A percentile compares a stretch with the other conserved stretches of the same genome.
phyloP scores from a whole-genome alignment of 2,888 invertebrate genomes.

The Tupiocoris notatus region DNA sequence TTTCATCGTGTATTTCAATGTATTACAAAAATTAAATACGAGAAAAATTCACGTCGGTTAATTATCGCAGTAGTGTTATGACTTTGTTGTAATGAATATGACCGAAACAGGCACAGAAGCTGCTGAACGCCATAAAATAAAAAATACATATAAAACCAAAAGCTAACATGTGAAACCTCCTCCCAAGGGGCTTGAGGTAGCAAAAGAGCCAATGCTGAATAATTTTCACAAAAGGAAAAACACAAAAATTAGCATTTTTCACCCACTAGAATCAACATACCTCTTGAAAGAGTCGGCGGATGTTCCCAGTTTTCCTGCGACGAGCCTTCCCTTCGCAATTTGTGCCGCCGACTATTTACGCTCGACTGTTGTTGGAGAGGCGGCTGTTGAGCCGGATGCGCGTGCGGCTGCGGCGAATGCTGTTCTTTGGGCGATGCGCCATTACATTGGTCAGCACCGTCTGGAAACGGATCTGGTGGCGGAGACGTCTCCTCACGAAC shows the following conservation, averaged over 20 bases:
- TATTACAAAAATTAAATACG: too few relatives aligned
- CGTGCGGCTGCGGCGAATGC: slow-evolving; percentile 5
- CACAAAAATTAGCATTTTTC: background rate
- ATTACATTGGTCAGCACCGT: slow-evolving; percentile 50
- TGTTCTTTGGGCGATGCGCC: slow-evolving; percentile 50
- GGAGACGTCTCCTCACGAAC: slow-evolving; percentile 76
- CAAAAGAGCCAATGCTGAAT: too few relatives aligned
- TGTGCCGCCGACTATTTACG: slow-evolving; percentile 53
- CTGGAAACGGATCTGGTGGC: slow-evolving; percentile 53
- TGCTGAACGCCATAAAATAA: too few relatives aligned
- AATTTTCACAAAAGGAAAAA: background rate
- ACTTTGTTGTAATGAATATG: too few relatives aligned
- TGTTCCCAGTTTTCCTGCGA: slow-evolving; percentile 55
- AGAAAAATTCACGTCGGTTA: too few relatives aligned
- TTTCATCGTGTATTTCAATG: too few relatives aligned
- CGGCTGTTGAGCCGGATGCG: slow-evolving; percentile 53
- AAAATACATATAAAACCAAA: too few relatives aligned
- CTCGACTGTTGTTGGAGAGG: slow-evolving; percentile 45
- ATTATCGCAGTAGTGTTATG: too few relatives aligned
- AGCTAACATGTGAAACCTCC: too few relatives aligned
- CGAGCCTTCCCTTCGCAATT: slow-evolving; percentile 55
- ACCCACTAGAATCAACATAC: slow-evolving; percentile 52
- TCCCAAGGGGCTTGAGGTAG: too few relatives aligned
- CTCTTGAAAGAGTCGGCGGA: slow-evolving; percentile 56
- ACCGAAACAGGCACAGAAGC: too few relatives aligned